Evolutionary conservation across 2,888 invertebrate genomes (phyloP).

Genomic region (Diadegma fenestrale): DNA sequence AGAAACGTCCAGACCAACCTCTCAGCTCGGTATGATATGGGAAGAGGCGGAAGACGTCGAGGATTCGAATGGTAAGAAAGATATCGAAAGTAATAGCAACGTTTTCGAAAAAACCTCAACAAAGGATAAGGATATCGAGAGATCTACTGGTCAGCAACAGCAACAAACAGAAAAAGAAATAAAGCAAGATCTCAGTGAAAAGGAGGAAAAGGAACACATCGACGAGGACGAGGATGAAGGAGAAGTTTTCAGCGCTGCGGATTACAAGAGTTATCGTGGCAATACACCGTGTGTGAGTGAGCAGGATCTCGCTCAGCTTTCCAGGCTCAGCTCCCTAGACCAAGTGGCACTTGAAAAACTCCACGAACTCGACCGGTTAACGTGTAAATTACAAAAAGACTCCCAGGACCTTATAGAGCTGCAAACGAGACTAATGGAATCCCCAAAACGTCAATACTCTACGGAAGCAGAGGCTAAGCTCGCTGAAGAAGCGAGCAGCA

Average conservation of each 20-base stretch:
- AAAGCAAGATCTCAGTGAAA: conserved; percentile 65
- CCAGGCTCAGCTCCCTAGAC: conserved; percentile 91
- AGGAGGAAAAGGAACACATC: conserved; percentile 64
- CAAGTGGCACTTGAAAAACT: conserved; percentile 92
- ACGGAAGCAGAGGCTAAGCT: conserved; percentile 88
- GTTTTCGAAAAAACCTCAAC: conserved; percentile 71
- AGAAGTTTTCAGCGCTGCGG: conserved; percentile 91
- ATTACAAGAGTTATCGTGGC: conserved; percentile 92
- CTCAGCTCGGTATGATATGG: conserved; percentile 94
- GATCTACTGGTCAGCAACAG: conserved; percentile 56
- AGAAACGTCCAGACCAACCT: conserved; percentile 88
- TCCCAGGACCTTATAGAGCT: conserved; percentile 92
- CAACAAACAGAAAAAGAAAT: conserved; percentile 73
- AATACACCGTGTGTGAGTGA: conserved; percentile 91
- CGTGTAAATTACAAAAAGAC: conserved; percentile 91
- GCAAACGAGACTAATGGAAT: conserved; percentile 89
- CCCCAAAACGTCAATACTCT: conserved; percentile 85
- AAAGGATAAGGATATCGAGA: conserved; percentile 75
- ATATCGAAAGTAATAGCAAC: conserved; percentile 61
- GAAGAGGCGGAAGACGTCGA: conserved; percentile 92
- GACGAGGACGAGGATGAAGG: conserved; percentile 87
- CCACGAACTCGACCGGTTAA: conserved; percentile 91
- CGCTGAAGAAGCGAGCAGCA: conserved; percentile 88
- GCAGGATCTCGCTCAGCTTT: conserved; percentile 91
- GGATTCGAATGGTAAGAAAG: conserved; percentile 85